Base-by-base conservation (phyloP, 2,113 vertebrate species). In the Scopus umbretta region DNA sequence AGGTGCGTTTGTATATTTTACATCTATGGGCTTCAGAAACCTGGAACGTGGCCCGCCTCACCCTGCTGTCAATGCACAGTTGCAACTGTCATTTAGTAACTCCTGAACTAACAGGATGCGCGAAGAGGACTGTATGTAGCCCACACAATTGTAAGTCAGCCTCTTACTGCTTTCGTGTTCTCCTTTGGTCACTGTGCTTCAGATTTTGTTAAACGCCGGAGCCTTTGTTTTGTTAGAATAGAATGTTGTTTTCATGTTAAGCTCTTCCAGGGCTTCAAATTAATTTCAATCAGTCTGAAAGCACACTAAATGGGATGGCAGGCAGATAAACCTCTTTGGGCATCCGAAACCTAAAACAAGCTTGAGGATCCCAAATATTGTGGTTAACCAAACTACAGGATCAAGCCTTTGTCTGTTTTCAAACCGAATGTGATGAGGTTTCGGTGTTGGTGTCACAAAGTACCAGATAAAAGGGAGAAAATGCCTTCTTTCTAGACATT, bases 61-160 rank as follows among this genome's bases (percentile, higher is more conserved):
- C 23, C 25, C 42, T 56, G 5, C n/a, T 63, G 32, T 38, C 30
- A 85, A 16, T 43, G 21, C 18, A 26, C 0, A 0, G 34, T 19
- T n/a, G 32, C 11, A 5, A 30, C 32, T 32, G 30, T 42, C 49
- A 76, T 45, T 62, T 63, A 21, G 0, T 47, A 52, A 68, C 13
- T 72, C 62, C 62, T 63, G 20, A 67, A 22, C 47, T 71, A 67
- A 45, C 7, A 56, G 22, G 45, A 56, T 45, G 9, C 29, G 42
- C 63, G 56, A 86, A 29, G 23, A 47, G 56, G 49, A 30, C n/a
- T 43, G 32, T 12, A 61, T 2, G 18, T 30, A 62, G 40, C 40
- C 56, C 36, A 34, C 32, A 63, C 10, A 29, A 47, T 71, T 86
- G 82, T 29, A 62, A 75, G 19, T 34, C 6, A 43, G 15, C 36